Evolutionary conservation across 2,888 invertebrate genomes (phyloP), one percentile per base, ranked within the genome.

Genomic region (Pammene aurita): DNA sequence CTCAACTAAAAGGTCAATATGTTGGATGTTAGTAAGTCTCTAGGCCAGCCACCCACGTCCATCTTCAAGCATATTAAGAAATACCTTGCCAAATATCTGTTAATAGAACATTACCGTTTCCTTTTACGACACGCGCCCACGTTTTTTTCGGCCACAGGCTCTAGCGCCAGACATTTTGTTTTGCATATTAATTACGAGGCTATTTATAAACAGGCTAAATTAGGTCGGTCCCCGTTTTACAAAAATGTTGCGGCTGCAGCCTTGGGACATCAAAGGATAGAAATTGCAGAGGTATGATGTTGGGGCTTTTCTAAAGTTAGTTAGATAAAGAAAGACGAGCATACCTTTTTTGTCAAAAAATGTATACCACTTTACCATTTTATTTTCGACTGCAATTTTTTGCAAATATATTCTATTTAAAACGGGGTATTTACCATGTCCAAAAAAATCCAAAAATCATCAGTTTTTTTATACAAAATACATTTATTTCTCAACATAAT

Each of bases 41-140:
- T 61, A 63, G 62, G 68, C 44, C 63, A 44, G 14, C 52, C 54
- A 52, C 64, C 64, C 64, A 64, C 63, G 11, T 63, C 48, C n/a
- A 54, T 18, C 42, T 10, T 44, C 35, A 52, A 52, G 41, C 44
- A 46, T 35, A 67, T 69, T 58, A 46, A 69, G 69, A 69, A 69
- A 69, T 65, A 50, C 34, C 54, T 69, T 69, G 54, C 64, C 26
- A 55, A 69, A 69, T 69, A 58, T 54, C 52, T 55, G 41, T 48
- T 44, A 64, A 55, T 34, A 52, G 42, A 56, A 68, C 64, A 55
- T 64, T 46, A 64, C 57, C 54, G 54, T 55, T 65, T 69, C 69
- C 69, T 69, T 69, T 69, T 55, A 69, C 54, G 69, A 58, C n/a
- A 65, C 46, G 46, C 64, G 38, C 67, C 57, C 67, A 68, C 67